These are phyloP conservation scores for Sander lucioperca DNA, from an alignment of 2,113 vertebrate species.

Conservation along the genomic window DNA sequence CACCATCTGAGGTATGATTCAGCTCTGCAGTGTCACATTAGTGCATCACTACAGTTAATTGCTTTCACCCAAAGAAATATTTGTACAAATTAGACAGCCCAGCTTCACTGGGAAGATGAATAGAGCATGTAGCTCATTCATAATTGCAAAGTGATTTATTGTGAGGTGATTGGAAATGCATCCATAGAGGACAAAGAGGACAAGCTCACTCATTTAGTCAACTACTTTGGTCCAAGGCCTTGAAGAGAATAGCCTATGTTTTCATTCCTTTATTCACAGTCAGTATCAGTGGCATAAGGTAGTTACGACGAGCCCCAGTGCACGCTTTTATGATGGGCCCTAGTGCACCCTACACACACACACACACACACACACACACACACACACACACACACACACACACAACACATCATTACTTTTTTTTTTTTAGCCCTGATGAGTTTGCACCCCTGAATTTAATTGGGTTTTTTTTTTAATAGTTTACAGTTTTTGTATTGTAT, in stretches of 20 bases:
- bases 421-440: too few species aligned
- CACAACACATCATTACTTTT: too few species aligned
- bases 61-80: constrained; percentile 76
- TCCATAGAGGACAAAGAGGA: constrained; percentile 67
- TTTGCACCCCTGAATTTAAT: too few species aligned
- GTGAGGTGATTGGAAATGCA: constrained; percentile 54
- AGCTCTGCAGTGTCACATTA: constrained; percentile 63
- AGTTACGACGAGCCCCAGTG: too few species aligned
- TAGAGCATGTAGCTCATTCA: constrained; percentile 57
- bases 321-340: too few species aligned
- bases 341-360: too few species aligned
- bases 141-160: constrained; percentile 65
- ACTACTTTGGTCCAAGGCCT: not conserved
- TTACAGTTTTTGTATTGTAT: too few species aligned
- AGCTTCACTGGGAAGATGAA: constrained; percentile 62
- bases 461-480: too few species aligned
- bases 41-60: constrained; percentile 68
- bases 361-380: too few species aligned
- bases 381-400: too few species aligned
- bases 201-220: constrained; percentile 28
- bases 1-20: constrained; percentile 56
- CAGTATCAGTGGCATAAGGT: too few species aligned
- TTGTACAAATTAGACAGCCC: constrained; percentile 73
- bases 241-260: not conserved
- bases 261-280: not conserved